phyloP scores from a whole-genome alignment of 2,113 vertebrate species.

The Rhea pennata region DNA sequence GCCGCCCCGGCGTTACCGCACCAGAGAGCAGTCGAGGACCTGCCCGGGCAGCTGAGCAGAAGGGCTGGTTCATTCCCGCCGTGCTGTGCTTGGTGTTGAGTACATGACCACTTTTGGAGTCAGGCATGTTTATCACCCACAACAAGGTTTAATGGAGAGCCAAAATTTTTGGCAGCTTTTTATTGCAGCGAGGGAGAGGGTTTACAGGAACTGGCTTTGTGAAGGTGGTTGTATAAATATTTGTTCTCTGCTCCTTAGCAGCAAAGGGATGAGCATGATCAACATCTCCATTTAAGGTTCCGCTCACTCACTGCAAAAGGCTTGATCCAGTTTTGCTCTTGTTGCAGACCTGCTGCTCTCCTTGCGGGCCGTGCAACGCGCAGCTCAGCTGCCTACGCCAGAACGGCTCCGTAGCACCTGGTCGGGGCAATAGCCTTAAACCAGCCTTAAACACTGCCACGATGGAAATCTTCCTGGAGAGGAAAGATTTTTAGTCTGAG shows the following conservation, averaged over 20 bases:
- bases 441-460: not conserved
- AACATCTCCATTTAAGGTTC: constrained; percentile 32
- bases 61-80: not conserved
- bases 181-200: not conserved
- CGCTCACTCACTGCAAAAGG: not conserved
- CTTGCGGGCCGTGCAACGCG: not conserved
- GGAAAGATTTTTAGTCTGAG: not conserved
- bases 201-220: not conserved
- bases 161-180: not conserved
- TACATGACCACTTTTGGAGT: not conserved
- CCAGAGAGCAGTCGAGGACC: accelerated
- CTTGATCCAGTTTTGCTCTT: not conserved
- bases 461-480: not conserved
- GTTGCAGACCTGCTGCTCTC: not conserved
- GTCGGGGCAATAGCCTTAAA: not conserved
- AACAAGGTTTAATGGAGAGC: not conserved
- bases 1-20: not conserved
- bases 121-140: not conserved
- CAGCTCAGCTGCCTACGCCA: not conserved
- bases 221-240: constrained; percentile 34
- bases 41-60: not conserved
- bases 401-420: accelerated
- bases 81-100: accelerated
- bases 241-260: constrained; percentile 50
- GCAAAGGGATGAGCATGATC: constrained; percentile 32